Evolutionary conservation across 2,888 invertebrate genomes (phyloP), one percentile per base, ranked within the genome.

Genomic region (Acleris holmiana): DNA sequence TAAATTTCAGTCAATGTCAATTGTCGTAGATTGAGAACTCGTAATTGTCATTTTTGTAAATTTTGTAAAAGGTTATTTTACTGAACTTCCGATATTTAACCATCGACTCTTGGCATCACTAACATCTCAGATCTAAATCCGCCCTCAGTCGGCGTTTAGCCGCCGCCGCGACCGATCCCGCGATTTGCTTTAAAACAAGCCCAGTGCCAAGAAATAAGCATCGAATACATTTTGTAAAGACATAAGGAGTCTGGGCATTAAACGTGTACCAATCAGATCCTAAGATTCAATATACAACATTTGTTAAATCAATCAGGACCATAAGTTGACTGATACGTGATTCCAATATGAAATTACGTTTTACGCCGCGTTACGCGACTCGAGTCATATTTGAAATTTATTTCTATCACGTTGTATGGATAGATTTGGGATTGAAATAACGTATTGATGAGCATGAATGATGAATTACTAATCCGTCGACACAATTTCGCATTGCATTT

Each of bases 131-230:
- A 68, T 77, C 79, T 80, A 84, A 83, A 82, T 78, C 80, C 82
- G 85, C 72, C 69, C 66, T 75, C 82, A 89, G 87, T 89, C 74
- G 70, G 60, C 71, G 71, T 67, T 69, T 64, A 72, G 74, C 73
- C 69, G 73, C 75, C 69, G 50, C 62, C 65, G 69, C 66, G 78
- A 69, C 67, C 71, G 70, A 73, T 76, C 79, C 72, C 73, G 67
- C 71, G 71, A 66, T 67, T 41, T 35, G 41, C 19, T 48, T 23
- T 21, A 4, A 29, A 29, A 29, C 29, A 29, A 10, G 8, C 8
- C 29, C 29, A 29, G 29, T 29, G 29, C 29, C 29, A 29, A 29
- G 13, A 29, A 29, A 29, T 29, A 10, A 29, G 29, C 29, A 10
- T 29, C 10, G 13, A 13, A 29, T 13, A 29, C 10, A 29, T 29